Evolutionary conservation across 1,140 invertebrate species (phyloP), one percentile per base, ranked within the genome.

Genomic region (Drosophila murphyi): DNA sequence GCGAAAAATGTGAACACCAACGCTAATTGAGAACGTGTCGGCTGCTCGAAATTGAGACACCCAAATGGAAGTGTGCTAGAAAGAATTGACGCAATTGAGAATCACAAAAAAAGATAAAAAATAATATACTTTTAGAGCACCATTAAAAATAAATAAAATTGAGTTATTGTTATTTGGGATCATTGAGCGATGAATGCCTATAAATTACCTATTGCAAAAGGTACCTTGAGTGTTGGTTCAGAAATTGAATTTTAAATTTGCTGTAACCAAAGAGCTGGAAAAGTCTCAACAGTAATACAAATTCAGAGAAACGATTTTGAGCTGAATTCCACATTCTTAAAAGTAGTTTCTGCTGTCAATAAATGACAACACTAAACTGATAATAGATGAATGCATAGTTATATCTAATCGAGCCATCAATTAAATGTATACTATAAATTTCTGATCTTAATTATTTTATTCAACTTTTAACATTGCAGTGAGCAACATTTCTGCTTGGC

Each of bases 21-120:
- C 8, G 54, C 29, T 74, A 63, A 63, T 54, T 71, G 59, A 75
- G 50, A 71, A 54, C 52, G 37, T 52, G 52, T 47, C 12, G 32
- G n/a, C 37, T 32, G 51, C 50, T 64, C 37, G 51, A 54, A 51
- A 50, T 37, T 35, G 45, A 32, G 43, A 48, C 54, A 35, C 5
- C 41, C 29, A 52, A 52, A 47, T 45, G 3, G 48, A 60, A 60
- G 54, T 65, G 54, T 39, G 39, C 28, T 41, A 20, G 32, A 39
- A 28, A 37, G 35, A 47, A 54, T 52, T 52, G 20, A 50, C n/a
- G 64, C 34, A 35, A 39, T 70, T 29, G 7, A 51, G 10, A 43
- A 45, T 47, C 12, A 7, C 2, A 20, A 41, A 29, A 35, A 20
- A 20, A 29, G 51, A 48, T 55, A 55, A 32, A 12, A 72, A 20